phyloP scores from a whole-genome alignment of 1,140 invertebrate species.

The Pissodes strobi region DNA sequence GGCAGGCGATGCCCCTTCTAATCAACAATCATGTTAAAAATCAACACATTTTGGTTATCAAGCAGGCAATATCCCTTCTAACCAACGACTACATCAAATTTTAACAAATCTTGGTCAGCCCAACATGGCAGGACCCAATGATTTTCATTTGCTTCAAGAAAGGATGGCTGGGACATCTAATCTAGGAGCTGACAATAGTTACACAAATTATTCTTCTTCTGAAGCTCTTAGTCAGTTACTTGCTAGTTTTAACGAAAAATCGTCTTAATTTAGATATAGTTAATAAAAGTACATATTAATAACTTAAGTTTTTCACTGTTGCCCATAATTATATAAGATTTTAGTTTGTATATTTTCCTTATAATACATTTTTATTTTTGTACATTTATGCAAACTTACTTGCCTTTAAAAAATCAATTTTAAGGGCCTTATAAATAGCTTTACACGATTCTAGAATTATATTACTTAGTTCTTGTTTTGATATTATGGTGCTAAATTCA shows the following conservation, averaged over 20 bases:
- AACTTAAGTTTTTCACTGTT: neutral
- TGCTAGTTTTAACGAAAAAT: neutral
- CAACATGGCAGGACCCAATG: too few relatives aligned
- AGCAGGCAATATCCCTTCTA: too few relatives aligned
- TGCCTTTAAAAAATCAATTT: neutral
- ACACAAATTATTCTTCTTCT: too few relatives aligned
- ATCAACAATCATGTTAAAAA: too few relatives aligned
- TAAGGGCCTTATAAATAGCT: neutral
- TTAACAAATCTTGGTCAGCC: too few relatives aligned
- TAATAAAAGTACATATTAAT: neutral
- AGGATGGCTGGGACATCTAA: too few relatives aligned
- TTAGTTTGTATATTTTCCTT: neutral
- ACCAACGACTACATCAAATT: too few relatives aligned
- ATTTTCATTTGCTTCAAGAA: too few relatives aligned
- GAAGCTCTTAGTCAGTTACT: neutral
- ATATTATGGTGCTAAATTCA: slow-evolving; percentile 2
- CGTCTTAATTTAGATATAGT: neutral
- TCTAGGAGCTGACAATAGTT: too few relatives aligned
- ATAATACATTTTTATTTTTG: neutral
- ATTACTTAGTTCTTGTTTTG: slow-evolving; percentile 1
- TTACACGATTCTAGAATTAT: neutral
- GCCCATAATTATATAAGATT: neutral
- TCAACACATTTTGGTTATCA: too few relatives aligned
- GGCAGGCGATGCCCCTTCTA: too few relatives aligned
- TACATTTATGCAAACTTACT: neutral